A percentile compares a stretch with the other conserved stretches of the same genome.
phyloP scores from a whole-genome alignment of 2,113 vertebrate species.

The Microtus ochrogaster region DNA sequence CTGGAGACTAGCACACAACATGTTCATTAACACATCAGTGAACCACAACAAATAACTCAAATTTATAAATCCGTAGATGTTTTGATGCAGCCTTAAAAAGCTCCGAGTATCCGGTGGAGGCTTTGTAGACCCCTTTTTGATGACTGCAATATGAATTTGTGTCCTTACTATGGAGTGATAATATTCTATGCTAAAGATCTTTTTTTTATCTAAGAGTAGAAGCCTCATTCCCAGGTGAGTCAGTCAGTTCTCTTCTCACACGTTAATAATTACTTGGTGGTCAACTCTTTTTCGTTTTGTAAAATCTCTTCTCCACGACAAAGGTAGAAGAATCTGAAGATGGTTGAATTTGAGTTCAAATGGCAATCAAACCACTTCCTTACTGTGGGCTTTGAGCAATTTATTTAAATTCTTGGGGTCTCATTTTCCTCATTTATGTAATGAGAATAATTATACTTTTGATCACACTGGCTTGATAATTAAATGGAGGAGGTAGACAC shows the following conservation, averaged over 20 bases:
- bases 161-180: neutral
- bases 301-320: neutral
- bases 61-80: neutral
- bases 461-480: slow-evolving; percentile 35
- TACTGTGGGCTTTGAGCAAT: neutral
- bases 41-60: neutral
- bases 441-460: slow-evolving; percentile 56
- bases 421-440: slow-evolving; percentile 43
- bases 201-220: slow-evolving; percentile 9
- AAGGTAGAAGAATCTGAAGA: neutral
- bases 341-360: slow-evolving; percentile 24
- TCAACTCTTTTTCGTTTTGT: neutral
- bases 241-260: neutral
- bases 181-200: neutral
- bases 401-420: slow-evolving; percentile 20
- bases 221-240: neutral
- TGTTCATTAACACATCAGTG: neutral
- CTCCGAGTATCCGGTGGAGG: neutral
- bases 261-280: neutral
- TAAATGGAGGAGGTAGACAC: slow-evolving; percentile 14
- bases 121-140: neutral
- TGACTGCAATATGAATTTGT: neutral
- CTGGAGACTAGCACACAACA: neutral
- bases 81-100: neutral
- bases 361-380: neutral